Conservation (phyloP, 2,797 vertebrate genomes). For the Danio kyathit region DNA sequence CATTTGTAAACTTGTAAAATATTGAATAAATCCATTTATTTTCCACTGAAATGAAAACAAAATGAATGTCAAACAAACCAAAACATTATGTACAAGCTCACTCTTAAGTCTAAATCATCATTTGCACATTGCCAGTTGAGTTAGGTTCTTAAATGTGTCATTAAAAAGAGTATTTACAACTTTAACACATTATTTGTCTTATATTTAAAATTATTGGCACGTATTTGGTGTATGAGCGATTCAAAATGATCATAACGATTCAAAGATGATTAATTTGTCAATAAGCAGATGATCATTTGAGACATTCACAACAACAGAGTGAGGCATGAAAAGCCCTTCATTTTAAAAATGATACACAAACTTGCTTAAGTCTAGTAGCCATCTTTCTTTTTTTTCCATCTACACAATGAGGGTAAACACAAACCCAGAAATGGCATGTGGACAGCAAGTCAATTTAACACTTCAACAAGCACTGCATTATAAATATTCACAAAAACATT, state of each 20-base stretch:
- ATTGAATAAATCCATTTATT: constrained; percentile 32
- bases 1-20: constrained; percentile 44
- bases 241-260: constrained; percentile 26
- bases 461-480: constrained; percentile 18
- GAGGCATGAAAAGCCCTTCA: constrained; percentile 49
- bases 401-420: neutral
- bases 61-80: constrained; percentile 44
- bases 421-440: neutral
- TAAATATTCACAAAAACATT: constrained; percentile 45
- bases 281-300: constrained; percentile 32
- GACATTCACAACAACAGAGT: constrained; percentile 12
- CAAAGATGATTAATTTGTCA: constrained; percentile 11
- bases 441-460: neutral
- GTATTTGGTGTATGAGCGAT: constrained; percentile 67
- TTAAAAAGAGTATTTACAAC: neutral
- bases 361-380: neutral
- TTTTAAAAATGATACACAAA: constrained; percentile 23
- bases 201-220: constrained; percentile 43
- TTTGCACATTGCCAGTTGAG: constrained; percentile 19
- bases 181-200: neutral
- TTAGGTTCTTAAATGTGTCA: neutral
- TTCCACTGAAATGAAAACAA: constrained; percentile 60
- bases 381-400: neutral
- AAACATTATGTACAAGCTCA: neutral
- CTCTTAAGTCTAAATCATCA: constrained; percentile 28